phyloP scores from a whole-genome alignment of 2,113 vertebrate genomes.

The Oriolus oriolus region DNA sequence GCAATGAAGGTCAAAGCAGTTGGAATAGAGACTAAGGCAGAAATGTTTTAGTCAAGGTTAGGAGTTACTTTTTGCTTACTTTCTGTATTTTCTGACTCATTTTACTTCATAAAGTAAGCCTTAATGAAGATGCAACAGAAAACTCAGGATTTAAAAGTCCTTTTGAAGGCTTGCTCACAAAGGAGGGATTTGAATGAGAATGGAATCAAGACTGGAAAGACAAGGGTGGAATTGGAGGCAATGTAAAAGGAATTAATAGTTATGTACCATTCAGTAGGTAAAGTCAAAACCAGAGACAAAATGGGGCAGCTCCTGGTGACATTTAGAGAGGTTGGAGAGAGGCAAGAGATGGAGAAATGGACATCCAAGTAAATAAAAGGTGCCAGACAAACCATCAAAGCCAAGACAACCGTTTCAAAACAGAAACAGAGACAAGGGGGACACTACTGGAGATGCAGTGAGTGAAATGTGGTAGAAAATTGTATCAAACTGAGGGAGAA shows the following conservation, averaged over 20 bases:
- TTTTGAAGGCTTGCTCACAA: background rate
- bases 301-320: background rate
- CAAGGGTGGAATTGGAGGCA: background rate
- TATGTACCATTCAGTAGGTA: background rate
- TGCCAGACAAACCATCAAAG: background rate
- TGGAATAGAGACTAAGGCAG: background rate
- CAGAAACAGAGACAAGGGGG: background rate
- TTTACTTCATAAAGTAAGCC: background rate
- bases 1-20: background rate
- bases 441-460: background rate
- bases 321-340: background rate
- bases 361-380: background rate
- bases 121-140: background rate
- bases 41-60: background rate
- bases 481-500: background rate
- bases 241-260: background rate
- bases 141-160: background rate
- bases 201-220: background rate
- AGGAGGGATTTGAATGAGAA: background rate
- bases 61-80: background rate
- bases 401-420: background rate
- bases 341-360: background rate
- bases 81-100: background rate
- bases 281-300: background rate
- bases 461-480: background rate